phyloP scores from a whole-genome alignment of 2,888 invertebrate genomes.

The Himalopsyche anomala region DNA sequence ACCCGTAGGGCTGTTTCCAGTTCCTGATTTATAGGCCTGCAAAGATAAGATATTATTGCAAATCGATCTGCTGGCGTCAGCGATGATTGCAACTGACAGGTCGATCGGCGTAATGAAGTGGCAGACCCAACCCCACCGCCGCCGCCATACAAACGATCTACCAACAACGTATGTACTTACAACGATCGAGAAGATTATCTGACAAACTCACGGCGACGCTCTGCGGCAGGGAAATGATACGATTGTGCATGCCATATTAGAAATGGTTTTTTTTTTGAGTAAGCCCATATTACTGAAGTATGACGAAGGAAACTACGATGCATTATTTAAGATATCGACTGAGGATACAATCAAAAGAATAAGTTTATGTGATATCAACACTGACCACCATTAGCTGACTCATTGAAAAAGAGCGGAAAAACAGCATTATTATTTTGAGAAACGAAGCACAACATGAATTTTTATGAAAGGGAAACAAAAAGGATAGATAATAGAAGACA shows the following conservation, averaged over 20 bases:
- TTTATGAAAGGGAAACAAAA: too few species aligned
- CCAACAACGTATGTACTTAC: not conserved
- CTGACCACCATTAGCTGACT: too few species aligned
- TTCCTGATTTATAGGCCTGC: not conserved
- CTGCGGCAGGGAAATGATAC: not conserved
- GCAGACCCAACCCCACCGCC: not conserved
- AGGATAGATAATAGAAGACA: too few species aligned
- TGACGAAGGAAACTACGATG: too few species aligned
- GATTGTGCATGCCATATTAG: not conserved
- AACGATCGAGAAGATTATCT: not conserved
- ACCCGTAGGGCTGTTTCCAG: not conserved
- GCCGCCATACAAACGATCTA: not conserved
- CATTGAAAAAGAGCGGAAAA: too few species aligned
- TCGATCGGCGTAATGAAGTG: constrained; percentile 23
- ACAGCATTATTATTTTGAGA: too few species aligned
- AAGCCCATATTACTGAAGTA: too few species aligned
- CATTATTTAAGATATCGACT: too few species aligned
- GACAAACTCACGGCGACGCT: not conserved
- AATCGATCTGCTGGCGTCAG: not conserved
- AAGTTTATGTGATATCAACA: too few species aligned
- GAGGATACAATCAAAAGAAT: too few species aligned
- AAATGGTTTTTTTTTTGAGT: not conserved
- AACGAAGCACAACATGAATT: too few species aligned
- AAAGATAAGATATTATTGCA: constrained; percentile 1
- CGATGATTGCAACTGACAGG: constrained; percentile 25